Percentiles rank a stretch among this genome's conserved stretches.
These are phyloP conservation scores for Eulemur mongoz DNA, from an alignment of 2,797 vertebrate species.

Conservation along the genomic window DNA sequence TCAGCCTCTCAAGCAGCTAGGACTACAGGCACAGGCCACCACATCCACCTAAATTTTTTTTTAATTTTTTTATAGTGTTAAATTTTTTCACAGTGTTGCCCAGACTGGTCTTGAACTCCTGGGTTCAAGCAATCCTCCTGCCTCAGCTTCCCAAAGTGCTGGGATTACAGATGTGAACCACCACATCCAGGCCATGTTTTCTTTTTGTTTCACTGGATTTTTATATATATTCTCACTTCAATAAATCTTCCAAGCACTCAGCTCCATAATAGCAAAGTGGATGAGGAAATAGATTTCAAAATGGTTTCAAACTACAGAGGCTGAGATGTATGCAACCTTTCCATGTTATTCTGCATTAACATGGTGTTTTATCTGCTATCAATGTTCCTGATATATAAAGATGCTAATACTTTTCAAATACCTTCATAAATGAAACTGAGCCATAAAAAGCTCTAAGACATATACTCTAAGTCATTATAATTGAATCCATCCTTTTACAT, in stretches of 20 bases:
- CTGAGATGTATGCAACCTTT: background rate
- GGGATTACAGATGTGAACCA: background rate
- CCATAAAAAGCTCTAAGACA: background rate
- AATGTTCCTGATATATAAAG: background rate
- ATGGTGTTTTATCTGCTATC: background rate
- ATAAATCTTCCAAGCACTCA: constrained; percentile 7
- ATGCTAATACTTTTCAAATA: constrained; percentile 7
- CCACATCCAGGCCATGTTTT: background rate
- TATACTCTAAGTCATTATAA: background rate
- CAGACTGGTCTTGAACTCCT: background rate
- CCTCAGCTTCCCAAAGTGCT: background rate
- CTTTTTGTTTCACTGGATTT: background rate
- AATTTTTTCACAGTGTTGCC: background rate
- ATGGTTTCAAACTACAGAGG: background rate
- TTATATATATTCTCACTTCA: background rate
- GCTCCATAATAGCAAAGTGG: background rate
- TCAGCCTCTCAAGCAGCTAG: background rate
- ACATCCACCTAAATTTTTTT: background rate
- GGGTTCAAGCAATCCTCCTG: background rate
- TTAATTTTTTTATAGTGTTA: background rate
- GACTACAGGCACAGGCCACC: background rate
- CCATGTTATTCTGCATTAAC: background rate
- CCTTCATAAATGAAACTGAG: background rate
- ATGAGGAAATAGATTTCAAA: background rate
- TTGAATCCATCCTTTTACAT: background rate